Percentiles rank a stretch among this genome's conserved stretches.
phyloP scores from a whole-genome alignment of 2,888 invertebrate genomes.

The Tipula lateralis region DNA sequence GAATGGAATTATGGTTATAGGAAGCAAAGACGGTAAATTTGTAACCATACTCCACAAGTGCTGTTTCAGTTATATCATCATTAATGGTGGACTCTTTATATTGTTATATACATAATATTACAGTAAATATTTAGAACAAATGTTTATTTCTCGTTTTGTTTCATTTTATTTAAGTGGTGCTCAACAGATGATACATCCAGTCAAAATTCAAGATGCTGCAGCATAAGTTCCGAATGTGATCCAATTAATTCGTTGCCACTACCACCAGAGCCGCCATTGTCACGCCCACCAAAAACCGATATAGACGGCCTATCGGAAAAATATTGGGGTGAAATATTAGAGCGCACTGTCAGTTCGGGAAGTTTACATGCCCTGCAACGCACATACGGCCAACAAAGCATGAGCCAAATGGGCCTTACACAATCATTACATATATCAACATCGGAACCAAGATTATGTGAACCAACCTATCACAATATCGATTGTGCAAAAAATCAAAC shows the following conservation, averaged over 20 bases:
- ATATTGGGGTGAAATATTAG: constrained; percentile 73
- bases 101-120: no score
- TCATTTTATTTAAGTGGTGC: constrained; percentile 43
- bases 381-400: constrained; percentile 44
- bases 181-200: constrained; percentile 45
- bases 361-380: constrained; percentile 66
- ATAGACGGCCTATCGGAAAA: constrained; percentile 65
- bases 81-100: no score
- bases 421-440: constrained; percentile 41
- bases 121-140: no score
- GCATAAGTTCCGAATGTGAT: constrained; percentile 47
- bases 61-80: no score
- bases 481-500: constrained; percentile 48
- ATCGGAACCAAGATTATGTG: constrained; percentile 47
- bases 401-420: constrained; percentile 45
- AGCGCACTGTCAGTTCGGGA: constrained; percentile 69
- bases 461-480: constrained; percentile 46
- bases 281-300: constrained; percentile 51
- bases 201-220: constrained; percentile 47
- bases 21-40: no score
- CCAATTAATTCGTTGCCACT: constrained; percentile 45
- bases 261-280: constrained; percentile 47
- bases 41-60: no score
- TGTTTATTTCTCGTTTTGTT: not conserved
- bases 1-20: no score